These are phyloP conservation scores for Tauraco hartlaubi DNA, from an alignment of 2,797 vertebrate genomes.

Conservation along the genomic window DNA sequence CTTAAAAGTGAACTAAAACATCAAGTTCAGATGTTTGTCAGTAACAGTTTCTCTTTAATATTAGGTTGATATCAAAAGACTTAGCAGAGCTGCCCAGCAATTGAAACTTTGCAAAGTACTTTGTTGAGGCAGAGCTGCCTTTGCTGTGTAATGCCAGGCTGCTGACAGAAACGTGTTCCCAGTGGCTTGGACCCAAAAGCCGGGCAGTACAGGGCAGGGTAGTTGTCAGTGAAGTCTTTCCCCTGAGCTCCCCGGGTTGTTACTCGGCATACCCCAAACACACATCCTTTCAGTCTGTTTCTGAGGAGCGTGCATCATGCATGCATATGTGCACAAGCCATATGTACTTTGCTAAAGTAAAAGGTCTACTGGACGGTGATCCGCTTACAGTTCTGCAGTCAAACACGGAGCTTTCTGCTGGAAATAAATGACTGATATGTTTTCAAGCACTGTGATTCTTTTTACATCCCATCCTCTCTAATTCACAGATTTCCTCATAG, in stretches of 20 bases:
- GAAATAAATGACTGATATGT: not conserved
- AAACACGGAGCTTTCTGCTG: not conserved
- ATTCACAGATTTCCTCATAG: not conserved
- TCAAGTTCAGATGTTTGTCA: not conserved
- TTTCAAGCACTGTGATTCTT: not conserved
- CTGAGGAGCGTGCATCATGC: fast-evolving
- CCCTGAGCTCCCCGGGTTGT: not conserved
- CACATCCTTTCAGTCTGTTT: not conserved
- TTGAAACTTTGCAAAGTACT: not conserved
- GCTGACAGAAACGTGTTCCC: not conserved
- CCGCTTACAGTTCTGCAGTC: not conserved
- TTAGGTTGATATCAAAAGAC: not conserved
- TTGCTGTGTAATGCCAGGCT: fast-evolving
- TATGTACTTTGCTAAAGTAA: not conserved
- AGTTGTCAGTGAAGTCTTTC: not conserved
- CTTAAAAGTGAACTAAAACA: not conserved
- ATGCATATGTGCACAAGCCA: not conserved
- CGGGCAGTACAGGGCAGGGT: not conserved
- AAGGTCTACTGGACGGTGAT: not conserved
- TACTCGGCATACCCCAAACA: not conserved
- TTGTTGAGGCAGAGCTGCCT: not conserved
- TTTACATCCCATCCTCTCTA: not conserved
- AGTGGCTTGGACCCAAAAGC: not conserved
- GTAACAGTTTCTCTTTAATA: not conserved
- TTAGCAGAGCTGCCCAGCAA: not conserved